Evolutionary conservation across 2,888 invertebrate species (phyloP), one percentile per base, ranked within the genome.

Genomic region (Polyommatus icarus): DNA sequence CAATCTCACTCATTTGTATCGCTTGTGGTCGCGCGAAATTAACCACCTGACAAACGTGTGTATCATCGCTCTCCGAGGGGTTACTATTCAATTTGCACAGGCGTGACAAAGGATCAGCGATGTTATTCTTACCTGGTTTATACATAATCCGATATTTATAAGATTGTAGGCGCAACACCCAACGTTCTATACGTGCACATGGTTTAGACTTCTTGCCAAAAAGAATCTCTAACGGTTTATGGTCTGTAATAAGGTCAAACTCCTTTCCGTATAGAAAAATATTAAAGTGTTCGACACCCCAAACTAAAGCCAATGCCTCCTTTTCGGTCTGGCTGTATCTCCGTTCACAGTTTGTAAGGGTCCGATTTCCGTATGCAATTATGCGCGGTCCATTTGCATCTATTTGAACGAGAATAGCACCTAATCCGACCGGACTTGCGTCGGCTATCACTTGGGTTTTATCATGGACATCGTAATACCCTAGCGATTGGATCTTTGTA

Each of bases 201-300:
- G 87, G 84, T 79, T 86, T 86, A 1, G 85, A 86, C 36, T 71
- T 78, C 18, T 80, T 77, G 0, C 83, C 82, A 78, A 86, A 86
- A 29, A 87, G 82, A 3, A 79, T 80, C 61, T 86, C 84, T 12
- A 93, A 79, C 0, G 91, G 88, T 77, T 84, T 84, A 71, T 85
- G 84, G 75, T 85, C 84, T 0, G 80, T 85, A 0, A 84, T 76
- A 3, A 87, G 81, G 1, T 85, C 86, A 75, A 83, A 84, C 18
- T 79, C 46, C 57, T 82, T 80, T 3, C 82, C 83, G 76, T 67
- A 83, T 6, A 83, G 76, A 32, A 40, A 83, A 15, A 81, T 79
- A 8, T 80, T 12, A 54, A 83, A 82, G 71, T 82, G 81, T 36
- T 84, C 84, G 0, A 84, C 79, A 0, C 83, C 81, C 83, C 84